Evolutionary conservation across 2,797 vertebrate species (phyloP), one percentile per base, ranked within the genome.

Genomic region (Lepus townsendii): DNA sequence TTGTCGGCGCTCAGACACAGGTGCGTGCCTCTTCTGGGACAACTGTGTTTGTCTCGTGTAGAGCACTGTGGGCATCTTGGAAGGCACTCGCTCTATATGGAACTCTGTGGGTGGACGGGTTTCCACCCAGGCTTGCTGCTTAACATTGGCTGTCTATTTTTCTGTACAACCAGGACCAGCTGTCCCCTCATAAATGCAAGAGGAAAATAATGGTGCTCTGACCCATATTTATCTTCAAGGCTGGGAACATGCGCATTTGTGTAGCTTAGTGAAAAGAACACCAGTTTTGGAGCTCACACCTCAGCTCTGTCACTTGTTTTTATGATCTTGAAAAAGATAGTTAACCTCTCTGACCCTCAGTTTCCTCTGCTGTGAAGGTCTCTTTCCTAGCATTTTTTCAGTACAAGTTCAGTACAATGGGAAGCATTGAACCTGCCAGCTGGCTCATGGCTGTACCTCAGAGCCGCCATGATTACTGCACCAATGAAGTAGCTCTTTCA

Each of bases 291-390:
- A 77, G 66, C 69, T 94, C 26, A 94, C 22, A 83, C 13, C 32
- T 60, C 62, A 72, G 38, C n/a, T 79, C 63, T 71, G 14, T 52
- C 7, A 1, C 32, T 78, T 50, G 63, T 57, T 75, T 91, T 89
- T 71, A 69, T 79, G 75, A 63, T 30, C 52, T 79, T 89, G 60
- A 77, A 32, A 76, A 88, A 65, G 35, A 78, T 65, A 30, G 65
- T 57, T 90, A 86, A 83, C 50, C 32, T 66, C 54, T 78, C 88
- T 68, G 62, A 72, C 68, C 47, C 27, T 85, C 88, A n/a, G 24
- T 76, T 73, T 95, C 35, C 75, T 94, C 84, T 62, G 54, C 62
- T 83, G 1, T 57, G 65, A 80, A 87, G 32, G 24, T 85, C 87
- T 83, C 65, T 75, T 3, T 72, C 71, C 65, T 83, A 80, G 9